These are phyloP conservation scores for Ridgeia piscesae DNA, from an alignment of 1,140 invertebrate genomes.

Conservation along the genomic window DNA sequence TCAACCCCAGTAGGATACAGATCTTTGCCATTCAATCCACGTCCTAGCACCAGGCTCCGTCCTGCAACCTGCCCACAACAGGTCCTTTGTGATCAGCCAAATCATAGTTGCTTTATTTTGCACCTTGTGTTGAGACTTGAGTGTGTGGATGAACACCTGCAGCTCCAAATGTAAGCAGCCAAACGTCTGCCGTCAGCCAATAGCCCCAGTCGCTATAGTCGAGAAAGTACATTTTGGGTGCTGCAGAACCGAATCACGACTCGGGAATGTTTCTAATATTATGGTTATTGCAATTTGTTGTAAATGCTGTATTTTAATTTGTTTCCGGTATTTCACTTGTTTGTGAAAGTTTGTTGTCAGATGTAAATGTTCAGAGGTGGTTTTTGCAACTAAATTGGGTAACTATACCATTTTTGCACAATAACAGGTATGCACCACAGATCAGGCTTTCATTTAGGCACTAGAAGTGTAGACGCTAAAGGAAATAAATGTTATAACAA, in stretches of 20 bases:
- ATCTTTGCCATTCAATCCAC: conserved; percentile 38
- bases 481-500: not conserved
- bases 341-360: not conserved
- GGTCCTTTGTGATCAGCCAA: not conserved
- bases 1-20: conserved; percentile 52
- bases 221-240: not conserved
- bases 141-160: not conserved
- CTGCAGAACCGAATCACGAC: not conserved
- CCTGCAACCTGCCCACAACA: not conserved
- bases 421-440: not conserved
- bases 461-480: not conserved
- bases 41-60: not conserved
- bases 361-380: not conserved
- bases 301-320: not conserved
- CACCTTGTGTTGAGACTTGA: too few species aligned
- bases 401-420: not conserved
- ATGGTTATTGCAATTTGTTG: not conserved
- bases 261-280: not conserved
- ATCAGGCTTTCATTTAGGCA: not conserved
- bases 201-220: not conserved
- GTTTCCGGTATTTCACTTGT: not conserved
- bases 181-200: not conserved
- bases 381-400: not conserved
- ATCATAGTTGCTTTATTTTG: not conserved
- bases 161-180: not conserved